phyloP scores from a whole-genome alignment of 2,888 invertebrate genomes.

The Lepidochitona cinerea region DNA sequence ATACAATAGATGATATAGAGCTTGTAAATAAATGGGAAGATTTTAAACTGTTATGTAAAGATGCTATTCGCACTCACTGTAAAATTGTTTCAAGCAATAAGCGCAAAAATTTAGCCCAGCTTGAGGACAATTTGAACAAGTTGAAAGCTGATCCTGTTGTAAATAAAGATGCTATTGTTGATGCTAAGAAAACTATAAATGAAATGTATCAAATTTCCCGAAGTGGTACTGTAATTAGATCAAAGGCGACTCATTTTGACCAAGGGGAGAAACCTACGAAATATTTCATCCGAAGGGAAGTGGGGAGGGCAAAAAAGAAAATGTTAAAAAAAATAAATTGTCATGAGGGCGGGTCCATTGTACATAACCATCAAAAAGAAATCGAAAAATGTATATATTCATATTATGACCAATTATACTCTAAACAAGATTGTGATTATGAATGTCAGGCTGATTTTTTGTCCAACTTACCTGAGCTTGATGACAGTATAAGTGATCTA shows the following conservation, averaged over 20 bases:
- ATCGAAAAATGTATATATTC: background rate
- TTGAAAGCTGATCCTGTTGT: background rate
- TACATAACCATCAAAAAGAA: background rate
- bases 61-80: background rate
- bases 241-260: background rate
- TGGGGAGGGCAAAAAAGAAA: background rate
- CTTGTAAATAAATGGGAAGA: background rate
- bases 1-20: background rate
- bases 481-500: no score
- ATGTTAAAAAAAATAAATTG: background rate
- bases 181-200: background rate
- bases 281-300: background rate
- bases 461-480: no score
- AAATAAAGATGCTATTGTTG: background rate
- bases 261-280: background rate
- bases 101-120: background rate
- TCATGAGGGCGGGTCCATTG: background rate
- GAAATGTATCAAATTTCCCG: background rate
- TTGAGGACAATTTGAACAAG: background rate
- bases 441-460: background rate
- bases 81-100: background rate
- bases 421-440: background rate
- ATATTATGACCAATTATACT: background rate
- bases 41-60: background rate
- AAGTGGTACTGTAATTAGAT: background rate